Evolutionary conservation across 2,888 invertebrate genomes (phyloP), one percentile per base, ranked within the genome.

Genomic region (Lamproptera curius): DNA sequence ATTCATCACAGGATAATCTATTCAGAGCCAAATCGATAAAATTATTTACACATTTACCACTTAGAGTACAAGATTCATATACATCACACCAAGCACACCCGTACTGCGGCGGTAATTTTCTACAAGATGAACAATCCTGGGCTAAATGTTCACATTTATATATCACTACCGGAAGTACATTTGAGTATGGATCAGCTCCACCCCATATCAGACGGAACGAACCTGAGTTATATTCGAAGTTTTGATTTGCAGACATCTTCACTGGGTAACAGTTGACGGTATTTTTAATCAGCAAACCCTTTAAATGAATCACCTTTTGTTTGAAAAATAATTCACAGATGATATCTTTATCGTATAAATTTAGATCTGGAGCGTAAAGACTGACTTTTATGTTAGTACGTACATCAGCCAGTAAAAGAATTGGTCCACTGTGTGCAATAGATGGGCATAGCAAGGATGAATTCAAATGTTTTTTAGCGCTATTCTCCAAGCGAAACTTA

Each of bases 391-490:
- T 50, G 20, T 65, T 64, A 0, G 52, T 55, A 42, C 53, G 57
- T 1, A 58, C 35, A 9, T 62, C 69, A 0, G 61, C 57, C 9
- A 66, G 59, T 1, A 73, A 47, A 1, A 71, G 28, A 3, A 73
- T 61, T 16, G 65, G 58, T 2, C 63, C 65, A 2, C 61, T 50
- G 11, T 65, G 57, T 17, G 63, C 51, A 10, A 71, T 66, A 5
- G 55, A 57, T 11, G 74, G 70, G 44, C 76, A 76, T 3, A n/a
- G n/a, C 13, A 4, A 11, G n/a, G n/a, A n/a, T n/a, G n/a, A n/a
- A n/a, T n/a, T n/a, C n/a, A n/a, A n/a, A n/a, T n/a, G n/a, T n/a
- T n/a, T n/a, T n/a, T n/a, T n/a, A 9, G 42, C 43, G 0, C 53
- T n/a, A 1, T 15, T 48, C 13, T 46, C 33, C 0, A 64, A 61